Conservation (phyloP, 2,113 vertebrate species). For the Epinephelus cyanopodus region DNA sequence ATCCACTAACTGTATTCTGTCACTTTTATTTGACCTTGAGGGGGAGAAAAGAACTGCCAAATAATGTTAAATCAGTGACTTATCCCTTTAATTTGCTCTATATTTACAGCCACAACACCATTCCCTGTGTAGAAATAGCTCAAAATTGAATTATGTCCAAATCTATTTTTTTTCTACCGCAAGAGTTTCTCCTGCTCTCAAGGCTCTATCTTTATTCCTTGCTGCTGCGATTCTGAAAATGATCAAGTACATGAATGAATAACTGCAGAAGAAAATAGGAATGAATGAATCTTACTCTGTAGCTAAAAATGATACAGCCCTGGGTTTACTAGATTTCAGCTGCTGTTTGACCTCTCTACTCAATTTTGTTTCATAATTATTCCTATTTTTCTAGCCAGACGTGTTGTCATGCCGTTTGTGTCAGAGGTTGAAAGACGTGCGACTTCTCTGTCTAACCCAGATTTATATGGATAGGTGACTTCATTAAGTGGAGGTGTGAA, state of each 20-base stretch:
- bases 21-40: constrained; percentile 47
- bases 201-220: constrained; percentile 8
- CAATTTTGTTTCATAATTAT: background rate
- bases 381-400: constrained; percentile 3
- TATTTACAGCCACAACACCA: background rate
- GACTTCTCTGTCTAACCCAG: constrained; percentile 11
- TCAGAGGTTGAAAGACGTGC: background rate
- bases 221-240: background rate
- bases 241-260: constrained; percentile 3
- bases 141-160: constrained; percentile 45
- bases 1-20: constrained; percentile 23
- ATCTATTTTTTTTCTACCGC: constrained; percentile 19
- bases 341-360: constrained; percentile 36
- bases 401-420: background rate
- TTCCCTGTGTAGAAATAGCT: background rate
- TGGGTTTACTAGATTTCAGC: constrained; percentile 20
- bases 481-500: constrained; percentile 42
- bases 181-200: background rate
- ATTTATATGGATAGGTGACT: constrained; percentile 33
- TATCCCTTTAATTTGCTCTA: constrained; percentile 47
- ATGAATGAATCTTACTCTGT: constrained; percentile 13
- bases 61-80: constrained; percentile 37
- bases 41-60: constrained; percentile 9
- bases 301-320: constrained; percentile 9
- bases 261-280: constrained; percentile 7